Evolutionary conservation across 2,797 vertebrate species (phyloP).

Genomic region (Hyperoplus immaculatus): DNA sequence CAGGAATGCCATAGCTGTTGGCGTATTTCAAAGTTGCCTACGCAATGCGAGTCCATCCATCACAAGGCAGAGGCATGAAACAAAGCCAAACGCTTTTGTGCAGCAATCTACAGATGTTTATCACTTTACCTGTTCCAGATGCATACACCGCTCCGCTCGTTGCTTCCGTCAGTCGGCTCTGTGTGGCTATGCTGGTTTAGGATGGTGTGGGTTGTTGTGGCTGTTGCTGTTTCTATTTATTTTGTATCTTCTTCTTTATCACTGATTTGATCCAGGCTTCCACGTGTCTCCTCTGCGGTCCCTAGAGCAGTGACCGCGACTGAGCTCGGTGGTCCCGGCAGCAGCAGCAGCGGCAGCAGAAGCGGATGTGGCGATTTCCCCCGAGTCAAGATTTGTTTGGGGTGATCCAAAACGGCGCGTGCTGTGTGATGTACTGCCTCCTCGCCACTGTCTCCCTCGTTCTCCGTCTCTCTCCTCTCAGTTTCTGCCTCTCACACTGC

Average conservation of each 20-base stretch:
- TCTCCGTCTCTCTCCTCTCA: constrained; percentile 71
- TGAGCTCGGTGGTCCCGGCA: constrained; percentile 27
- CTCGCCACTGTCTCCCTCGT: constrained; percentile 63
- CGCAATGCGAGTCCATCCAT: constrained; percentile 54
- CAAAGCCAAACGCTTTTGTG: constrained; percentile 22
- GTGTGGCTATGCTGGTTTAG: no score
- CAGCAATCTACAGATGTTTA: constrained; percentile 45
- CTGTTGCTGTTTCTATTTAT: not conserved
- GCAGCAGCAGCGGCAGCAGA: constrained; percentile 29
- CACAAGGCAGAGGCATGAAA: constrained; percentile 25
- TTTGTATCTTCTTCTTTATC: constrained; percentile 10
- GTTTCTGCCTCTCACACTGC: constrained; percentile 79
- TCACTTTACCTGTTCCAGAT: constrained; percentile 73
- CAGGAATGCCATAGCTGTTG: constrained; percentile 58
- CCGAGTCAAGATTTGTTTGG: constrained; percentile 44
- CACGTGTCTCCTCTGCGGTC: constrained; percentile 45
- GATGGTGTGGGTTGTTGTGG: not conserved
- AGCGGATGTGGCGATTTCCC: constrained; percentile 38
- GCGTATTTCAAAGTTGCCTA: constrained; percentile 67
- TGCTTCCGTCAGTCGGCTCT: constrained; percentile 29
- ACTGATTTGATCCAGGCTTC: constrained; percentile 51
- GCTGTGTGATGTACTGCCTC: constrained; percentile 67
- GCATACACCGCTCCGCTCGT: constrained; percentile 43
- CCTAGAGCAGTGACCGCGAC: constrained; percentile 46
- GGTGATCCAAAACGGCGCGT: constrained; percentile 55